phyloP scores from a whole-genome alignment of 1,140 invertebrate genomes.

The Leptestheria dahalacensis region DNA sequence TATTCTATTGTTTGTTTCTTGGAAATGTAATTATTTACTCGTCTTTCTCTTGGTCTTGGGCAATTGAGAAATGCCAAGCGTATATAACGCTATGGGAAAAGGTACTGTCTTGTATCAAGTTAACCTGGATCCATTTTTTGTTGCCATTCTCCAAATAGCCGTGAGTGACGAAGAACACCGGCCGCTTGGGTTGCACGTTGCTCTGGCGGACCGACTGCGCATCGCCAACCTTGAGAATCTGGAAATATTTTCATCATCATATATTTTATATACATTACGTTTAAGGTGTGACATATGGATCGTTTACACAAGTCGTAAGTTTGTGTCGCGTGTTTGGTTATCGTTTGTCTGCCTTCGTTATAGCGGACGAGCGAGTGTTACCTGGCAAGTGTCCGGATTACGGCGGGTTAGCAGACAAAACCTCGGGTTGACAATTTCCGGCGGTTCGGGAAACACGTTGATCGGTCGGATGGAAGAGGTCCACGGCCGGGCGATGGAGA shows the following conservation, averaged over 20 bases:
- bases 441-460: slow-evolving; percentile 52
- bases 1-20: too few relatives aligned
- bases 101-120: not conserved
- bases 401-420: slow-evolving; percentile 35
- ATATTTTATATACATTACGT: not conserved
- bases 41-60: too few relatives aligned
- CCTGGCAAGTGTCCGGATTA: slow-evolving; percentile 34
- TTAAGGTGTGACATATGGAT: too few relatives aligned
- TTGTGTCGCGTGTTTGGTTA: too few relatives aligned
- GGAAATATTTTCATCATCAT: not conserved
- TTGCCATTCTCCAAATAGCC: slow-evolving; percentile 70
- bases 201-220: slow-evolving; percentile 3
- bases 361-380: too few relatives aligned
- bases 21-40: too few relatives aligned
- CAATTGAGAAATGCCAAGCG: too few relatives aligned
- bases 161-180: slow-evolving; percentile 54
- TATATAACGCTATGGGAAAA: too few relatives aligned
- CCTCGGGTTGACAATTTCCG: slow-evolving; percentile 37
- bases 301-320: too few relatives aligned
- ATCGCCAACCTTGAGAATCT: slow-evolving; percentile 9
- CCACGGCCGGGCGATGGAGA: slow-evolving; percentile 64
- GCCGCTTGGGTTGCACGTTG: not conserved
- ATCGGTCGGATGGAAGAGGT: slow-evolving; percentile 52
- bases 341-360: too few relatives aligned
- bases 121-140: slow-evolving; percentile 51